Evolutionary conservation across 2,888 invertebrate species (phyloP), one percentile per base, ranked within the genome.

Genomic region (Seira musarum): DNA sequence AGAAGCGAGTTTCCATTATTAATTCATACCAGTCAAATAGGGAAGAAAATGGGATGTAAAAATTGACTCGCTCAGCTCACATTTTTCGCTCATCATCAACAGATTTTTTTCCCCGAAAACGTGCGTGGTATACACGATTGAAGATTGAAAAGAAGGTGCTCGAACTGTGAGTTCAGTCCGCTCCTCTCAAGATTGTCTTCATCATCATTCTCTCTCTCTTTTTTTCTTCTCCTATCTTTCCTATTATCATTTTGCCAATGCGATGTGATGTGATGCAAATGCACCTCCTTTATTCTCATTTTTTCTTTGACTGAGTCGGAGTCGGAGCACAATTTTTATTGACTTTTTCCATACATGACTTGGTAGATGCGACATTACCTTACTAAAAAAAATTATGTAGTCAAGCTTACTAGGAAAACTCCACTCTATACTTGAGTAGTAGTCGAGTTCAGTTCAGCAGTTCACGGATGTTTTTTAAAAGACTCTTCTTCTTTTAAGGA

Each of bases 171-270:
- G n/a, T n/a, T n/a, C n/a, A n/a, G n/a, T 30, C 30, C 30, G 30
- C 30, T 30, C 30, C 30, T 30, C 30, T 30, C 30, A 30, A 30
- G 30, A 30, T 30, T 30, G 30, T 30, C 53, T 53, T 53, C n/a
- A n/a, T 53, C 53, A n/a, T 53, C 17, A 53, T 17, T 40, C 57
- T 68, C 13, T 10, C 6, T 57, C 57, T 60, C 15, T 35, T 19
- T 24, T 69, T 22, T 15, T 30, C 22, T 67, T 69, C 8, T 57
- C 19, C 60, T n/a, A 61, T 70, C 61, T 19, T 24, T 10, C 63
- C 71, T 63, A 71, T 71, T 71, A 71, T 71, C 71, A 40, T 71
- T 71, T 60, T 71, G 63, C 71, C 63, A 71, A 71, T 71, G 70
- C 30, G 69, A 69, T 60, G 70, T 35, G 69, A 69, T 60, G 35